A percentile compares a stretch with the other conserved stretches of the same genome.
Conservation (phyloP, 37 sponge, comb jelly and placozoan genomes). For the Cladorhizidae sp. region DNA sequence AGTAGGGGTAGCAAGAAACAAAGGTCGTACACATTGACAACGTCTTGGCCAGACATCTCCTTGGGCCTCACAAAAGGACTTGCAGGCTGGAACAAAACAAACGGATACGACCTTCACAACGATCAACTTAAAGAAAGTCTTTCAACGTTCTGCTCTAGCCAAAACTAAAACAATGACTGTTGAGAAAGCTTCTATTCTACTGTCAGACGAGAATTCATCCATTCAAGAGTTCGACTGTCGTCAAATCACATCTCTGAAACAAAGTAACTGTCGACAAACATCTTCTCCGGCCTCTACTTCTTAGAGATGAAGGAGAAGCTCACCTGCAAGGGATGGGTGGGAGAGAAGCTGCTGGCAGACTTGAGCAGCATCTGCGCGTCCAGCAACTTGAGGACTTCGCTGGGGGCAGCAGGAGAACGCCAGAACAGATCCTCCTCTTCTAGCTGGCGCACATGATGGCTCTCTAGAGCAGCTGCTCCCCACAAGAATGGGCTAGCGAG, state of each 20-base stretch:
- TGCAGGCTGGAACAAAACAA: constrained; percentile 37
- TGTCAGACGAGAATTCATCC: too few relatives aligned
- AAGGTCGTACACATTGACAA: constrained; percentile 55
- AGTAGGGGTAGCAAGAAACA: constrained; percentile 75
- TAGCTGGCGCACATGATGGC: constrained; percentile 23
- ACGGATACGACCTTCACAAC: not conserved
- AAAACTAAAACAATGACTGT: too few relatives aligned
- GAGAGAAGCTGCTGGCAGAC: constrained; percentile 27
- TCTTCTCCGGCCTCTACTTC: too few relatives aligned
- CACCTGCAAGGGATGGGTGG: constrained; percentile 24
- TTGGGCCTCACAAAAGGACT: constrained; percentile 16
- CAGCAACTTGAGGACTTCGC: constrained; percentile 36
- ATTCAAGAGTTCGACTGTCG: too few relatives aligned
- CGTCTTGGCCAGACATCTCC: not conserved
- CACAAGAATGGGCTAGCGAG: constrained; percentile 50
- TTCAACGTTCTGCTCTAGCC: too few relatives aligned
- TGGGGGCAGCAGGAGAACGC: constrained; percentile 33
- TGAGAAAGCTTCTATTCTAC: too few relatives aligned
- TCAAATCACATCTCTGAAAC: too few relatives aligned
- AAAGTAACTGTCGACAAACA: too few relatives aligned
- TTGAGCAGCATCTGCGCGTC: constrained; percentile 20
- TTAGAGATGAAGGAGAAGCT: not conserved
- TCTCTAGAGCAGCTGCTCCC: constrained; percentile 57
- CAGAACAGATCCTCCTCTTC: constrained; percentile 40
- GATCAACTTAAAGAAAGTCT: too few relatives aligned